Conservation (phyloP, 2,888 invertebrate genomes). For the Lepidocyrtoides sp. region DNA sequence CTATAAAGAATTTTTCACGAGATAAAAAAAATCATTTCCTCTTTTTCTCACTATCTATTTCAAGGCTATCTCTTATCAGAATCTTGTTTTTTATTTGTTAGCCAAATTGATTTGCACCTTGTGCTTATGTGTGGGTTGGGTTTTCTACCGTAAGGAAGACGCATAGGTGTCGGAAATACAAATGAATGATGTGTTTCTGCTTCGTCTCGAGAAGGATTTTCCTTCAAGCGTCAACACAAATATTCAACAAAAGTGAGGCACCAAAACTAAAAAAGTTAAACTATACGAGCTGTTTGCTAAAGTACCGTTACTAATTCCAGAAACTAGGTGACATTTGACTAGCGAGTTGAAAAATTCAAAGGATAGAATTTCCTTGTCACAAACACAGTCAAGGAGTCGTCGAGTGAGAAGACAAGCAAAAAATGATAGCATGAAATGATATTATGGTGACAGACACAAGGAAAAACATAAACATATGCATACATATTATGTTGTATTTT, state of each 20-base stretch:
- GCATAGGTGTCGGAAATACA: constrained; percentile 52
- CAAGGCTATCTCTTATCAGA: constrained; percentile 29
- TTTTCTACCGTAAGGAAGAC: background rate
- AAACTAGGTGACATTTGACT: constrained; percentile 76
- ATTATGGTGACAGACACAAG: constrained; percentile 69
- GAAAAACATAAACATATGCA: constrained; percentile 63
- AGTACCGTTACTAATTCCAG: constrained; percentile 73
- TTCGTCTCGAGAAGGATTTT: constrained; percentile 28
- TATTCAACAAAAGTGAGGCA: background rate
- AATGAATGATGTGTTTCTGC: constrained; percentile 35
- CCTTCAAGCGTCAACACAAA: constrained; percentile 60
- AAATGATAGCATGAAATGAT: constrained; percentile 76
- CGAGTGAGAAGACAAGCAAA: constrained; percentile 75
- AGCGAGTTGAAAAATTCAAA: constrained; percentile 72
- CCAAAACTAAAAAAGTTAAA: background rate
- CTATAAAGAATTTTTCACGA: background rate
- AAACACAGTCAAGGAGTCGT: constrained; percentile 63
- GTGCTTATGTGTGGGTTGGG: constrained; percentile 24
- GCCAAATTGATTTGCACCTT: constrained; percentile 52
- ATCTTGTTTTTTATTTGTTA: constrained; percentile 9
- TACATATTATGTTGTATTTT: constrained; percentile 23
- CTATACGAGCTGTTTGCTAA: constrained; percentile 39
- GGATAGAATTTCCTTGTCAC: constrained; percentile 72
- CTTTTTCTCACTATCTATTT: constrained; percentile 20
- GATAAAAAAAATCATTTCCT: constrained; percentile 7